These are phyloP conservation scores for Drosophila colorata DNA, from an alignment of 2,888 invertebrate genomes.

Conservation along the genomic window DNA sequence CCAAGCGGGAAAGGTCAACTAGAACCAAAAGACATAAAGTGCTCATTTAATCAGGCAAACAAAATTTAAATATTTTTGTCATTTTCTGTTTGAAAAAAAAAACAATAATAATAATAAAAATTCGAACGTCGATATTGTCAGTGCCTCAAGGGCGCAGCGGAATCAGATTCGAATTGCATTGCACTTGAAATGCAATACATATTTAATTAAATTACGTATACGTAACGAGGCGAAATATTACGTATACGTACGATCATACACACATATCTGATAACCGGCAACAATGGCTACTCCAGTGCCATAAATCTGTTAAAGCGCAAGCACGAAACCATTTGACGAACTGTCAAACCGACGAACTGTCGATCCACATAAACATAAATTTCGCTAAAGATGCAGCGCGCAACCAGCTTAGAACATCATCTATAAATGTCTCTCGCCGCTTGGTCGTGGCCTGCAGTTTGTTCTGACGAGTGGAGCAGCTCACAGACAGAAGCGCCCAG, in stretches of 20 bases:
- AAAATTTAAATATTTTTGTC: constrained; percentile 75
- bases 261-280: constrained; percentile 56
- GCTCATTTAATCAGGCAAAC: constrained; percentile 50
- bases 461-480: constrained; percentile 39
- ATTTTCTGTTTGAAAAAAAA: constrained; percentile 40
- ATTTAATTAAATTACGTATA: constrained; percentile 68
- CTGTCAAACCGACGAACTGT: constrained; percentile 58
- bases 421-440: constrained; percentile 62
- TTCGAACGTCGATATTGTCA: constrained; percentile 41
- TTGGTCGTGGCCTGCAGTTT: constrained; percentile 50
- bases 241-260: constrained; percentile 54
- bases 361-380: constrained; percentile 81
- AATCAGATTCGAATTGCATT: constrained; percentile 58
- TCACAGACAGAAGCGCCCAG: constrained; percentile 38
- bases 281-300: constrained; percentile 81
- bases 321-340: constrained; percentile 53
- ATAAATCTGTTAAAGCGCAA: constrained; percentile 79
- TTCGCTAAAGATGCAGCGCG: constrained; percentile 75
- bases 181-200: constrained; percentile 72
- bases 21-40: constrained; percentile 51
- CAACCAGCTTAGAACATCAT: constrained; percentile 46
- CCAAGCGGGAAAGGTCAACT: constrained; percentile 50
- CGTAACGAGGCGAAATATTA: constrained; percentile 59
- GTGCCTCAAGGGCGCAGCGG: constrained; percentile 58
- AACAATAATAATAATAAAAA: constrained; percentile 29